Conservation (phyloP, 2,888 invertebrate genomes). For the Andrena praecox region DNA sequence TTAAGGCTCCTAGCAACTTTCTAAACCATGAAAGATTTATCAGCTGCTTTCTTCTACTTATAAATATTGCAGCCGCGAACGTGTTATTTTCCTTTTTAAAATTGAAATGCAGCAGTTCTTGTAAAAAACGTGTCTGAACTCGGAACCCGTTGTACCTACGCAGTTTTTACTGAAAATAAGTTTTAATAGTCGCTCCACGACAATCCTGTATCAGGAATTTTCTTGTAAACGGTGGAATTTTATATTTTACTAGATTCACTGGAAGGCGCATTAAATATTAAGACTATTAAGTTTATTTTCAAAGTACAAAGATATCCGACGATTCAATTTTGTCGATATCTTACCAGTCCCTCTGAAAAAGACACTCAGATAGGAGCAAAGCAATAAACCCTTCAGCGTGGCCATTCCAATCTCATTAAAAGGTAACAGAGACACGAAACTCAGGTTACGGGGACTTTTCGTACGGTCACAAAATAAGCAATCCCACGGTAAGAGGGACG, state of each 20-base stretch:
- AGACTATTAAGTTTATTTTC: constrained; percentile 8
- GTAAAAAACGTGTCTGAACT: constrained; percentile 9
- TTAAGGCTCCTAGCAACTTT: neutral
- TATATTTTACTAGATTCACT: neutral
- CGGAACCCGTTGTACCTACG: neutral
- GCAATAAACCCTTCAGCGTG: constrained; percentile 18
- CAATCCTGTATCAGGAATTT: neutral
- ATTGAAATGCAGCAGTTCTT: neutral
- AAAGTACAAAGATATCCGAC: neutral
- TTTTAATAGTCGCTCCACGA: neutral
- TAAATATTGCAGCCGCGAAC: constrained; percentile 24
- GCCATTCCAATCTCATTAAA: constrained; percentile 15
- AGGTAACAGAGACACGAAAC: constrained; percentile 1
- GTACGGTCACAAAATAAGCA: constrained; percentile 31
- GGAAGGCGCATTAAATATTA: neutral
- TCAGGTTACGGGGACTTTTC: neutral
- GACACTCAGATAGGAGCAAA: constrained; percentile 7
- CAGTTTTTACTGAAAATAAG: constrained; percentile 5
- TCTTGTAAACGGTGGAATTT: neutral
- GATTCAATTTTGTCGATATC: neutral
- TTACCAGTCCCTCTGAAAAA: no score
- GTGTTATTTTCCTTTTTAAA: neutral
- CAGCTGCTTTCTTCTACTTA: constrained; percentile 14
- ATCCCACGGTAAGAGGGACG: neutral
- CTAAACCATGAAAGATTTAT: constrained; percentile 22